Evolutionary conservation across 64 coral and sea anemone species (phyloP).

Genomic region (Montipora sp.): DNA sequence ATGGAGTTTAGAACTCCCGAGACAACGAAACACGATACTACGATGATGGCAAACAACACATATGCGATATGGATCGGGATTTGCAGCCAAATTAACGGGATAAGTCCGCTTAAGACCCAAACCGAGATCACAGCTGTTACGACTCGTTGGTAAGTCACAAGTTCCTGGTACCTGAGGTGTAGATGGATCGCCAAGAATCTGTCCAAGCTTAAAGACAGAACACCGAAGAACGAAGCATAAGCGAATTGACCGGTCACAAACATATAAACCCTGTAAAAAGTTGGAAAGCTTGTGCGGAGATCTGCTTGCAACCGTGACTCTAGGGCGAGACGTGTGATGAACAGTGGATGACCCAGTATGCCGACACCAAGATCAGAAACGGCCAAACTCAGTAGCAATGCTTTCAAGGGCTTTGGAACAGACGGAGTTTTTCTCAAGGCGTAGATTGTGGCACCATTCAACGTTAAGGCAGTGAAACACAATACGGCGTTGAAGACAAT

Average conservation of each 20-base stretch:
- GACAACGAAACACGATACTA: not conserved
- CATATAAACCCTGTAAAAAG: not conserved
- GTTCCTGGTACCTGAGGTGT: slow-evolving; percentile 20
- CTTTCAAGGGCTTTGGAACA: not conserved
- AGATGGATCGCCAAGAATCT: slow-evolving; percentile 11
- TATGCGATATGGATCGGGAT: not conserved
- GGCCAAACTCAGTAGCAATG: slow-evolving; percentile 1
- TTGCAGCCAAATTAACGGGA: not conserved
- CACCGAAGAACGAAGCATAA: not conserved
- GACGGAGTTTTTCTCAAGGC: slow-evolving; percentile 6
- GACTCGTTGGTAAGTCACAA: not conserved
- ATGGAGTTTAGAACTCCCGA: not conserved
- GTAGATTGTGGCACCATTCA: slow-evolving; percentile 5
- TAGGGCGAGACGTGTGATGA: not conserved
- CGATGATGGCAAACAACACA: not conserved
- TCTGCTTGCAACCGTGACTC: not conserved
- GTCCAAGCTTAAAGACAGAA: not conserved
- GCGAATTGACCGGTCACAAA: not conserved
- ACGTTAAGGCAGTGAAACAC: not conserved
- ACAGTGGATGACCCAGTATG: not conserved
- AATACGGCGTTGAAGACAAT: not conserved
- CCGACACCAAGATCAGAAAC: slow-evolving; percentile 29
- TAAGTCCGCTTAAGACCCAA: not conserved
- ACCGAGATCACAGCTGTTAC: not conserved
- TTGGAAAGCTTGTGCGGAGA: not conserved